Base-by-base conservation (phyloP, 2,113 vertebrate species). In the Callocephalon fimbriatum region DNA sequence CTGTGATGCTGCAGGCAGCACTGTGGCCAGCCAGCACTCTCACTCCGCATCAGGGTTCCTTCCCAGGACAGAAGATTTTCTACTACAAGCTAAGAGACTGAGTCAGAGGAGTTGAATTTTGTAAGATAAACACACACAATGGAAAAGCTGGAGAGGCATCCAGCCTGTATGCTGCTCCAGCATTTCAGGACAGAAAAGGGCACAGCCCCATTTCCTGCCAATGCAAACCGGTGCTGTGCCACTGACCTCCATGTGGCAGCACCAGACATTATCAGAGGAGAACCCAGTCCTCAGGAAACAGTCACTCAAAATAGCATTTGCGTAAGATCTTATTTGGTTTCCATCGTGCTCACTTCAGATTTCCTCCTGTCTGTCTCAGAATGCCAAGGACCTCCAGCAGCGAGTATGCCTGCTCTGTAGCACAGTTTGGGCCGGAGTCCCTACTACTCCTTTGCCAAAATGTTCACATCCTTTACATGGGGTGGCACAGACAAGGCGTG, bases 21-120 rank as follows among this genome's bases (percentile, higher is more conserved):
- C 50, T 0, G 0, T 7, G 32, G 56, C 68, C 74, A 25, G 73
- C 32, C 5, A 1, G 63, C 3, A 1, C 37, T 17, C 35, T 21
- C 5, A 3, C 35, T 51, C 47, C 0, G 0, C 35, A 67, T 23
- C 44, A 56, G 16, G 15, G 22, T 82, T 78, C 87, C 77, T 96
- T 31, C 29, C 17, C 53, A 45, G 40, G 25, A 73, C 25, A 56
- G 42, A 38, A 77, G 37, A 31, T 83, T 80, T 94, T 18, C 59
- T 42, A 27, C 15, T 26, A 35, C 32, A 86, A 90, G 44, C 45
- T 26, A n/a, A 20, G 42, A 58, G 45, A 32, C 50, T 48, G 45
- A 86, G 50, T 70, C 67, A 88, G 78, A 88, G 45, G 62, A 76
- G 66, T 5, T 63, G 45, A 56, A 47, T 37, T 62, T 44, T 11